Conservation (phyloP, 1,140 invertebrate genomes). For the Papilio polyxenes region DNA sequence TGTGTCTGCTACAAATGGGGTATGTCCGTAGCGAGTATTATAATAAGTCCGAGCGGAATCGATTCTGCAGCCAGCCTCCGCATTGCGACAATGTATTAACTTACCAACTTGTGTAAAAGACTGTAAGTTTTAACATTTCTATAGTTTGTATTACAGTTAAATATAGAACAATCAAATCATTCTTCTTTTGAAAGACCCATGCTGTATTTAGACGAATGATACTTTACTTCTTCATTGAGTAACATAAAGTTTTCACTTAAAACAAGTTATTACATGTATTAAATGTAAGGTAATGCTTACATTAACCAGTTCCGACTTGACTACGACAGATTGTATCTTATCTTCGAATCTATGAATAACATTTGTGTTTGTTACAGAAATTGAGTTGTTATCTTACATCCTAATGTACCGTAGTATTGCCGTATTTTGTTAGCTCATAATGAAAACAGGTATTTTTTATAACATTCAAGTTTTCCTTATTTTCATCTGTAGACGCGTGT, state of each 20-base stretch:
- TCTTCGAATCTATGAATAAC: background rate
- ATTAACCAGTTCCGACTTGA: background rate
- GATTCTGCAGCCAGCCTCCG: slow-evolving; percentile 13
- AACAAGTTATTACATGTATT: background rate
- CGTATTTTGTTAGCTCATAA: background rate
- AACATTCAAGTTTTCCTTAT: background rate
- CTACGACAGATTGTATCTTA: background rate
- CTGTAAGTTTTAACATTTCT: background rate
- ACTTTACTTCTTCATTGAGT: background rate
- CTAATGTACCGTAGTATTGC: too few species aligned
- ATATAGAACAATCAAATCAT: background rate
- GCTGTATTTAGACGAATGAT: background rate
- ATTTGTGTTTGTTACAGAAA: background rate
- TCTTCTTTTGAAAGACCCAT: background rate
- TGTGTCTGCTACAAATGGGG: background rate
- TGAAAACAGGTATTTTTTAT: background rate
- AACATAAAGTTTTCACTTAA: background rate
- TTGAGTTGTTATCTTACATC: background rate
- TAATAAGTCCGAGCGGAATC: background rate
- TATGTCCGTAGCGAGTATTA: background rate
- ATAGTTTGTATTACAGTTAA: background rate
- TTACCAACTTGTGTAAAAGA: background rate
- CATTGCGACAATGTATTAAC: slow-evolving; percentile 3
- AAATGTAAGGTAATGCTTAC: background rate
- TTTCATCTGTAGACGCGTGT: background rate